These are phyloP conservation scores for Epinotia demarniana DNA, from an alignment of 2,888 invertebrate genomes.

Conservation along the genomic window DNA sequence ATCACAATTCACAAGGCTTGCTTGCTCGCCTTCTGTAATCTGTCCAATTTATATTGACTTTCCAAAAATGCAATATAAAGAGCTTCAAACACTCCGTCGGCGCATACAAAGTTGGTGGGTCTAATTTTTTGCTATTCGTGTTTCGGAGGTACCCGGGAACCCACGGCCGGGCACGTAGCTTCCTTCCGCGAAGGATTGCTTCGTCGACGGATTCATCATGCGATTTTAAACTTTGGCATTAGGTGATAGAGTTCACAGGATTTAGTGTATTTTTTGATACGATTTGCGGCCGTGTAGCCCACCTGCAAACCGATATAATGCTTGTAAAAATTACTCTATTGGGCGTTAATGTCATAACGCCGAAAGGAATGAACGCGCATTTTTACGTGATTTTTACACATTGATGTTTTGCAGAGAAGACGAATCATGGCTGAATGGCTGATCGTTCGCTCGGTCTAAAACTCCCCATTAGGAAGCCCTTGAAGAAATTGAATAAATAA, in stretches of 20 bases:
- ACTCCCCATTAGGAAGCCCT: background rate
- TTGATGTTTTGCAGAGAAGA: too few species aligned
- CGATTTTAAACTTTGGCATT: background rate
- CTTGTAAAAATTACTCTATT: background rate
- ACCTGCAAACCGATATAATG: constrained; percentile 26
- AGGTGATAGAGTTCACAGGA: background rate
- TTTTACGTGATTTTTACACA: too few species aligned
- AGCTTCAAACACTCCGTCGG: background rate
- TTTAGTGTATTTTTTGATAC: background rate
- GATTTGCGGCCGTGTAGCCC: background rate
- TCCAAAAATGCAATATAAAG: background rate
- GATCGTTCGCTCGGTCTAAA: too few species aligned
- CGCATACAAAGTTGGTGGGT: background rate
- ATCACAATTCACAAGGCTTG: too few species aligned
- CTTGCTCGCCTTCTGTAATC: too few species aligned
- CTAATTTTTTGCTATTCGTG: constrained; percentile 41
- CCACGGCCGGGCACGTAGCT: constrained; percentile 50
- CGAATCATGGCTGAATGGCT: too few species aligned
- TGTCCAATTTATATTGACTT: too few species aligned
- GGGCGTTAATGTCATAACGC: background rate
- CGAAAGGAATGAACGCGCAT: background rate
- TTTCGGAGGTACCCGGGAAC: constrained; percentile 42
- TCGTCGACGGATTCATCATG: background rate
- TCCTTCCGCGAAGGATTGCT: constrained; percentile 51
- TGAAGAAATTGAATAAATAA: constrained; percentile 15